Evolutionary conservation across 2,888 invertebrate genomes (phyloP).

Genomic region (Notodonta dromedarius): DNA sequence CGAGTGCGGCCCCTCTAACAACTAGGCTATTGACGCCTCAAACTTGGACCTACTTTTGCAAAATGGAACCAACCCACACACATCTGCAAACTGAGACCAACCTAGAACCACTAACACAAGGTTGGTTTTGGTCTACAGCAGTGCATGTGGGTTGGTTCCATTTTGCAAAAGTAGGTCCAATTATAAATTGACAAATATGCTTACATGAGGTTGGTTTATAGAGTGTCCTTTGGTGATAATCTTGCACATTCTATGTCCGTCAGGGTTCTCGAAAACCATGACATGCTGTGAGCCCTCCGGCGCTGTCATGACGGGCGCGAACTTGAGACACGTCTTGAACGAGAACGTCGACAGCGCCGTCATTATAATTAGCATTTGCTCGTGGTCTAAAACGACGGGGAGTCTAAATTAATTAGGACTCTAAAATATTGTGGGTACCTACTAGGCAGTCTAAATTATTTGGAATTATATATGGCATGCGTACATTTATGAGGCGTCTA

Average conservation of each 20-base stretch:
- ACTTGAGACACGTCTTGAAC: constrained; percentile 68
- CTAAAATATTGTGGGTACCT: not conserved
- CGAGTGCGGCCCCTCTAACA: too few relatives aligned
- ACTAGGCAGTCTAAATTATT: too few relatives aligned
- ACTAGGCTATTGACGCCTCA: too few relatives aligned
- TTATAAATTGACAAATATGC: constrained; percentile 27
- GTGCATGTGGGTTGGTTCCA: too few relatives aligned
- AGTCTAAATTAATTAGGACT: not conserved
- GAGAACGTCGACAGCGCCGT: constrained; percentile 54
- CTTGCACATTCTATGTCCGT: constrained; percentile 53
- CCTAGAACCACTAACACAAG: too few relatives aligned
- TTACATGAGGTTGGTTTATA: constrained; percentile 60
- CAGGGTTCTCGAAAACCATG: constrained; percentile 62
- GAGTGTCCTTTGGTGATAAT: constrained; percentile 48
- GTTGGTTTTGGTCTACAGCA: too few relatives aligned
- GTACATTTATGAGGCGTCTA: too few relatives aligned
- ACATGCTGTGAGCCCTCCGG: constrained; percentile 53
- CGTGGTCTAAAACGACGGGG: constrained; percentile 47
- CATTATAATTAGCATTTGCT: constrained; percentile 59
- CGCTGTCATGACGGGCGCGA: constrained; percentile 56
- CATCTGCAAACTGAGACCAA: too few relatives aligned
- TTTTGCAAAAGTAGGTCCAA: too few relatives aligned
- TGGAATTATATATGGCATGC: too few relatives aligned
- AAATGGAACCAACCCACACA: too few relatives aligned
- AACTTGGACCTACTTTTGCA: too few relatives aligned